phyloP scores from a whole-genome alignment of 2,888 invertebrate genomes.

The Mimas tiliae region DNA sequence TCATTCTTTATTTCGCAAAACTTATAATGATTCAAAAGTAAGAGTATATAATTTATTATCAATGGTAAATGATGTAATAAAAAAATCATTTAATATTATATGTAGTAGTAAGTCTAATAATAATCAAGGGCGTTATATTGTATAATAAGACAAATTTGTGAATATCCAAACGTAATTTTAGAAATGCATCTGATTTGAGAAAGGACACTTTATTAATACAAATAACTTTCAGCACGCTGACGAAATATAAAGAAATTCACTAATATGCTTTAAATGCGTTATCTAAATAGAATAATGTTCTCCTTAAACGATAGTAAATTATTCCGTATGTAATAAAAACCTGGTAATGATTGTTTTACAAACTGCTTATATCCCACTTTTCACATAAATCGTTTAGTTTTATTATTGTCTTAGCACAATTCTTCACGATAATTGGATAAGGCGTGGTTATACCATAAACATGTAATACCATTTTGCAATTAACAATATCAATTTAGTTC shows the following conservation, averaged over 20 bases:
- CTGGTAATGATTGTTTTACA: neutral
- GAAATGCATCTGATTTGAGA: too few species aligned
- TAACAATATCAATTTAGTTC: slow-evolving; percentile 2
- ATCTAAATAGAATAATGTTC: too few species aligned
- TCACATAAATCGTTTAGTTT: neutral
- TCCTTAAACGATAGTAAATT: too few species aligned
- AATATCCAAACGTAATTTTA: too few species aligned
- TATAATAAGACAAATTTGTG: too few species aligned
- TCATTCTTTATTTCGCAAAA: slow-evolving; percentile 2
- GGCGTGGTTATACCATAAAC: slow-evolving; percentile 11
- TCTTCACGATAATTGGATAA: slow-evolving; percentile 14
- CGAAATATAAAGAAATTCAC: too few species aligned
- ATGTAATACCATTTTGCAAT: slow-evolving; percentile 17
- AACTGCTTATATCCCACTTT: neutral
- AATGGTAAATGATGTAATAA: neutral
- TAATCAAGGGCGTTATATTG: too few species aligned
- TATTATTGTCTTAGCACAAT: slow-evolving; percentile 2
- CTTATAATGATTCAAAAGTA: neutral
- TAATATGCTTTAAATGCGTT: too few species aligned
- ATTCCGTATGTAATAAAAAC: neutral
- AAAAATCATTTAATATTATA: too few species aligned
- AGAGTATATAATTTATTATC: neutral
- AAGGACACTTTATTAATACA: too few species aligned
- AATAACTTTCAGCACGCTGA: too few species aligned
- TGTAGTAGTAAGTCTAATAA: too few species aligned